phyloP scores from a whole-genome alignment of 1,140 invertebrate species.

The Vanessa atalanta region DNA sequence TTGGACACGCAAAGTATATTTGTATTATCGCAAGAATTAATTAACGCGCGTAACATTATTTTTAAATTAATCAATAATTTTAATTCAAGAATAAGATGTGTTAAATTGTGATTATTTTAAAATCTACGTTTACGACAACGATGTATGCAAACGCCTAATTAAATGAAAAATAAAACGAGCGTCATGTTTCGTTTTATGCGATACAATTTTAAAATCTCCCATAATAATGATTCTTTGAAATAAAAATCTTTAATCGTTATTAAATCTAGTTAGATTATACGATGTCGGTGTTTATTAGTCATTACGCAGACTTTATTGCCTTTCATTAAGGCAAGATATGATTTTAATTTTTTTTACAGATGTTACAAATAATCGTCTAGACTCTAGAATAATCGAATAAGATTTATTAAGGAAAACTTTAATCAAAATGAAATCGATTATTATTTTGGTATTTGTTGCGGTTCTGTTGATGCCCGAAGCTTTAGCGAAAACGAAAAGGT shows the following conservation, averaged over 20 bases:
- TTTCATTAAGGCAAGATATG: constrained; percentile 42
- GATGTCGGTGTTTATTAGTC: constrained; percentile 36
- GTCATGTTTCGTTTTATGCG: constrained; percentile 9
- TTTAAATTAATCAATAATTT: not conserved
- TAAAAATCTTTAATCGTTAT: constrained; percentile 34
- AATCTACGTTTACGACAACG: constrained; percentile 6
- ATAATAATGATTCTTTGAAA: constrained; percentile 32
- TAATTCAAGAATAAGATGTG: not conserved
- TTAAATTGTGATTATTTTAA: constrained; percentile 2
- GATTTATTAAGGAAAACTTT: constrained; percentile 41
- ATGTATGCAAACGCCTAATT: constrained; percentile 3
- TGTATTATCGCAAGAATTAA: not conserved
- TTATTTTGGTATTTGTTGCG: constrained; percentile 41
- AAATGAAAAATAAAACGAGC: constrained; percentile 9
- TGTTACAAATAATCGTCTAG: constrained; percentile 34
- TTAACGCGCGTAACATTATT: not conserved
- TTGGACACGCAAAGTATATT: not conserved
- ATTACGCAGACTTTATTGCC: constrained; percentile 42
- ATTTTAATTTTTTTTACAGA: constrained; percentile 40
- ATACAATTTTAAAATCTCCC: constrained; percentile 35
- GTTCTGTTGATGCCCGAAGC: constrained; percentile 47
- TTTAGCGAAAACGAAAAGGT: constrained; percentile 50
- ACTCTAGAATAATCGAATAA: constrained; percentile 14
- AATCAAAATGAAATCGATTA: constrained; percentile 46
- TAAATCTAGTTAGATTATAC: constrained; percentile 32